Evolutionary conservation across 1,140 invertebrate species (phyloP).

Genomic region (Anastatus disparis): DNA sequence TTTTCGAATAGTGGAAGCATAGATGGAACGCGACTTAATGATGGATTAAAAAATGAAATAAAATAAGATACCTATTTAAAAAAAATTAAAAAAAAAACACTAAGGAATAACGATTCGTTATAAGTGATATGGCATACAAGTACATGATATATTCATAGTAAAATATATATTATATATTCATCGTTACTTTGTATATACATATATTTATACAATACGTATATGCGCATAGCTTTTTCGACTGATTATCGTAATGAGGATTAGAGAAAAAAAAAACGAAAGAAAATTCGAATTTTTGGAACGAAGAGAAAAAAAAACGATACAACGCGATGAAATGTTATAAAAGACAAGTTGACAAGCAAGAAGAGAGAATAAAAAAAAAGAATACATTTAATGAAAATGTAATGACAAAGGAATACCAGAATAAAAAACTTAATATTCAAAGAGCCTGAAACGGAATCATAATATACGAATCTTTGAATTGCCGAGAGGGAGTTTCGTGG

Average conservation of each 20-base stretch:
- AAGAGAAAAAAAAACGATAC: conserved; percentile 43
- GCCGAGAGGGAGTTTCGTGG: conserved; percentile 26
- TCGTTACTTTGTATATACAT: conserved; percentile 59
- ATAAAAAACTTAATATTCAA: conserved; percentile 36
- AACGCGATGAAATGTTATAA: conserved; percentile 21
- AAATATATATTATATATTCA: conserved; percentile 58
- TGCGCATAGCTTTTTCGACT: conserved; percentile 64
- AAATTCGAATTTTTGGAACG: conserved; percentile 22
- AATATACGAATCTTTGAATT: conserved; percentile 13
- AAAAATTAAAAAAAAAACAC: conserved; percentile 33
- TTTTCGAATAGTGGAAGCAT: conserved; percentile 5
- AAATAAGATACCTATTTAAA: no score
- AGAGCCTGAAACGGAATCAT: conserved; percentile 29
- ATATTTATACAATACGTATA: conserved; percentile 59
- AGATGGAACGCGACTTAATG: conserved; percentile 42
- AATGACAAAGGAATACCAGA: conserved; percentile 33
- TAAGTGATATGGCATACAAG: conserved; percentile 52
- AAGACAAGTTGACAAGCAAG: conserved; percentile 16
- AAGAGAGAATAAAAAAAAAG: no score
- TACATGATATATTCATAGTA: conserved; percentile 49
- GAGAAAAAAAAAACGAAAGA: conserved; percentile 34
- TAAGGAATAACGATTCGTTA: conserved; percentile 51
- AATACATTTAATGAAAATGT: no score
- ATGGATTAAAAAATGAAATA: no score
- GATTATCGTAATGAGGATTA: conserved; percentile 61